A percentile compares a stretch with the other conserved stretches of the same genome.
These are phyloP conservation scores for Hyperoplus immaculatus DNA, from an alignment of 2,797 vertebrate genomes.

Conservation along the genomic window DNA sequence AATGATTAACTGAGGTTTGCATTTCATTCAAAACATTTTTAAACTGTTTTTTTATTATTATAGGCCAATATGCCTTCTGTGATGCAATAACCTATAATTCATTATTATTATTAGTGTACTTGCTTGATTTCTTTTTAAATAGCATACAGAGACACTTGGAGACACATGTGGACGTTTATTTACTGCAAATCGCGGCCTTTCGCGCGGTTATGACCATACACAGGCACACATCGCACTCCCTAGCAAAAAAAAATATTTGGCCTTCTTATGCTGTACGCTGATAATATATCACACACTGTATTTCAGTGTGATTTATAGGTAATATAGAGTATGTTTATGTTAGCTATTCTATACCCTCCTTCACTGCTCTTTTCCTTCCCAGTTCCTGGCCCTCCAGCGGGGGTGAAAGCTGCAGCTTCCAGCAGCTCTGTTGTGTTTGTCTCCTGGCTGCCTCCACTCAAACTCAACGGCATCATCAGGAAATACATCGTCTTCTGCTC, in stretches of 20 bases:
- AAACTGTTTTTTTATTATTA: no score
- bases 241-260: background rate
- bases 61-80: no score
- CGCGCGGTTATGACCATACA: no score
- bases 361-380: constrained; percentile 1
- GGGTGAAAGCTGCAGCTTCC: constrained; percentile 96
- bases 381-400: constrained; percentile 98
- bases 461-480: constrained; percentile 96
- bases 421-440: constrained; percentile 95
- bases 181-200: no score
- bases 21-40: no score
- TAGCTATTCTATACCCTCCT: background rate
- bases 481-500: constrained; percentile 99
- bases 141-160: no score
- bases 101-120: no score
- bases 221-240: no score
- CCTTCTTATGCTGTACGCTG: background rate
- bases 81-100: no score
- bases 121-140: no score
- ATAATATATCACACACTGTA: background rate
- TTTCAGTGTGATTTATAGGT: constrained; percentile 1
- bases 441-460: constrained; percentile 97
- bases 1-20: no score
- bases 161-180: no score
- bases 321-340: background rate